Base-by-base conservation (phyloP, 2,888 invertebrate genomes). In the Malacosoma neustria region DNA sequence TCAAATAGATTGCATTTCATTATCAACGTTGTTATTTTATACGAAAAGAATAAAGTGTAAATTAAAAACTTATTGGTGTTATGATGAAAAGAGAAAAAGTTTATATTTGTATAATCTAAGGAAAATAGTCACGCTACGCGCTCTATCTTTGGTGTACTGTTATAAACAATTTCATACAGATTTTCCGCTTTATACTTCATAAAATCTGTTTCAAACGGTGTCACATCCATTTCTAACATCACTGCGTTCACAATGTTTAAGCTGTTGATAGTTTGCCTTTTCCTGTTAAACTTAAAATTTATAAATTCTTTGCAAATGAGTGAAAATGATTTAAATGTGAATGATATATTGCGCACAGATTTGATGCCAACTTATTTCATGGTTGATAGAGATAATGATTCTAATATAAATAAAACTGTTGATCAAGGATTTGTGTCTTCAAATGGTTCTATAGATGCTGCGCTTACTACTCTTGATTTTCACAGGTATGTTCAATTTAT, bases 401-500 rank as follows among this genome's bases (percentile, higher is more conserved):
- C 52, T 1, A 66, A 57, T 35, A 48, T 49, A 14, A 56, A 57
- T 14, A 45, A 44, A 2, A 43, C 40, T 36, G 49, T 44, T 4
- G 49, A 41, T 14, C 39, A 44, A 36, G 34, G 44, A n/a, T 44
- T 42, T 41, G 67, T 67, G 41, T 72, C 55, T 15, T 54, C 65
- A 0, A 87, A 90, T 57, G 92, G 92, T 7, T 87, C 88, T 3
- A 89, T 91, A 30, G 75, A 82, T 47, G 87, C 87, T 30, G 93
- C 92, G 0, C 74, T 91, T 14, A 80, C 86, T 12, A 89, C 90
- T 4, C 89, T 93, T 81, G 84, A 82, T 39, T 93, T 85, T 74
- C 92, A 93, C 65, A 90, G 92, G 92, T 92, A 73, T 46, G 47
- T 39, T n/a, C n/a, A n/a, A n/a, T n/a, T n/a, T n/a, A n/a, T n/a